phyloP scores from a whole-genome alignment of 2,888 invertebrate species.

The Axea sp. region DNA sequence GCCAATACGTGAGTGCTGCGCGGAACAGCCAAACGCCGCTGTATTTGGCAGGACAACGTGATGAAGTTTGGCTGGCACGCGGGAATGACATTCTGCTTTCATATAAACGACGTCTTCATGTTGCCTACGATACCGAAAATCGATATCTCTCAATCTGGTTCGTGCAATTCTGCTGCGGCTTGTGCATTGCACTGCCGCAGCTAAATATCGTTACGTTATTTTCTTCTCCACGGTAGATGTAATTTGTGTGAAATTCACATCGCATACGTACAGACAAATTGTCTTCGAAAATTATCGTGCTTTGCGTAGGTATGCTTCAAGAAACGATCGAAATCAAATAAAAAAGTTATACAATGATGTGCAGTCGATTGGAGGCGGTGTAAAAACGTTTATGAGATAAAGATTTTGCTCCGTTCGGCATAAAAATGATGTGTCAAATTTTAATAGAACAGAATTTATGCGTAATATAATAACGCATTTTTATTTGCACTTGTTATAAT shows the following conservation, averaged over 20 bases:
- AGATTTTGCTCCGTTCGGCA: no score
- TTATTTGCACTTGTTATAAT: no score
- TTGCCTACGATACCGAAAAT: slow-evolving; percentile 35
- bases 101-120: slow-evolving; percentile 53
- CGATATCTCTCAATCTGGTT: slow-evolving; percentile 46
- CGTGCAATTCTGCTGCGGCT: slow-evolving; percentile 2
- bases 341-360: background rate
- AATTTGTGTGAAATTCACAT: slow-evolving; percentile 20
- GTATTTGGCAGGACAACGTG: slow-evolving; percentile 45
- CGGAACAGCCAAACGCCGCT: slow-evolving; percentile 22
- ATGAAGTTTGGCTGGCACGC: slow-evolving; percentile 49
- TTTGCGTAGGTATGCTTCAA: background rate
- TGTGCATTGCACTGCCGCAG: slow-evolving; percentile 11
- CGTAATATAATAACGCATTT: no score
- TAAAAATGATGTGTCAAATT: no score
- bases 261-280: slow-evolving; percentile 5
- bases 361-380: background rate
- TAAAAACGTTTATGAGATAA: background rate
- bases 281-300: slow-evolving; percentile 6
- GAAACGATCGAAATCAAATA: background rate
- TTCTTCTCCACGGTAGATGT: slow-evolving; percentile 10
- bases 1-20: slow-evolving; percentile 26
- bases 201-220: slow-evolving; percentile 26
- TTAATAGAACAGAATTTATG: no score
- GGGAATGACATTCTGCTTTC: slow-evolving; percentile 46